A percentile compares a stretch with the other conserved stretches of the same genome.
Conservation (phyloP, 2,113 vertebrate genomes). For the Cyphotilapia sp. region DNA sequence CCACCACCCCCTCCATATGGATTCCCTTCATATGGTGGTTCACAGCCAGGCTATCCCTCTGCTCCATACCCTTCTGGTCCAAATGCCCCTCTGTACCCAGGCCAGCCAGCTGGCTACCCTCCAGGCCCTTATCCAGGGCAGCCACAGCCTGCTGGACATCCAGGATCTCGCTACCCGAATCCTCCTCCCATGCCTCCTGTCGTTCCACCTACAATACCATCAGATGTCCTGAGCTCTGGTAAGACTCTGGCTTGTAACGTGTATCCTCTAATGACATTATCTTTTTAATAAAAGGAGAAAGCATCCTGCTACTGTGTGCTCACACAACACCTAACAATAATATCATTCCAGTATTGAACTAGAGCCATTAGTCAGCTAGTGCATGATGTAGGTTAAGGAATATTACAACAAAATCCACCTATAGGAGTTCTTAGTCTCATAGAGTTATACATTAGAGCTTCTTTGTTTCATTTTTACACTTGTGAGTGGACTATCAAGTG, state of each 20-base stretch:
- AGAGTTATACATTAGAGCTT: neutral
- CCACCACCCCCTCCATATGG: conserved; percentile 66
- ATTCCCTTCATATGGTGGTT: conserved; percentile 56
- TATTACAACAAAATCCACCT: neutral
- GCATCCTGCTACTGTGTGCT: neutral
- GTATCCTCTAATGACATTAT: neutral
- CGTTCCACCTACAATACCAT: conserved; percentile 68
- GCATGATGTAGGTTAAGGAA: neutral
- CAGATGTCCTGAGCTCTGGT: conserved; percentile 72
- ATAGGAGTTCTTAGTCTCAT: neutral
- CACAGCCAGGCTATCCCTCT: conserved; percentile 50
- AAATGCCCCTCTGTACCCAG: conserved; percentile 60
- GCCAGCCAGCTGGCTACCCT: conserved; percentile 54
- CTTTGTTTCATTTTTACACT: neutral
- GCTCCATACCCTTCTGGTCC: conserved; percentile 61
- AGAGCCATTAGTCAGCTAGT: neutral
- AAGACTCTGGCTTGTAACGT: conserved; percentile 18
- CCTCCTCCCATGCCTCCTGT: conserved; percentile 65
- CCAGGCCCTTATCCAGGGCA: conserved; percentile 61
- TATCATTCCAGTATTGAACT: neutral
- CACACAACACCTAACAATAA: neutral
- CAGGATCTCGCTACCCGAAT: conserved; percentile 34
- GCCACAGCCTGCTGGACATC: conserved; percentile 42
- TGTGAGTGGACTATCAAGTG: neutral
- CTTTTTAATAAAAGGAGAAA: neutral